Conservation (phyloP, 2,888 invertebrate genomes). For the Rhaphigaster nebulosa region DNA sequence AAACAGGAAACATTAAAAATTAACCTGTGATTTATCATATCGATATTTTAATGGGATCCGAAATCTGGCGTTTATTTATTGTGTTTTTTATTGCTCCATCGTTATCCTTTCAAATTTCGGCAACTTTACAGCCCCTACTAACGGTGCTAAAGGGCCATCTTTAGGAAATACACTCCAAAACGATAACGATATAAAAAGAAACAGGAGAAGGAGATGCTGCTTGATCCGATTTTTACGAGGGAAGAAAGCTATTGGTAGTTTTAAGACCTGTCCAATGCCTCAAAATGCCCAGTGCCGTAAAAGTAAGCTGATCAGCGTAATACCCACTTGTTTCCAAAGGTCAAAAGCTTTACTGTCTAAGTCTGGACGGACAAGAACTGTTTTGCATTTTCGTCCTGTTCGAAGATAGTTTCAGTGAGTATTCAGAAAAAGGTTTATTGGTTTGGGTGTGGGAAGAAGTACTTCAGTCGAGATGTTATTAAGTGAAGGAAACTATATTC, state of each 20-base stretch:
- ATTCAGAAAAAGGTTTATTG: background rate
- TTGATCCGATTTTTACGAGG: constrained; percentile 41
- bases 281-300: constrained; percentile 43
- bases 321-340: constrained; percentile 31
- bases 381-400: background rate
- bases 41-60: background rate
- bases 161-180: background rate
- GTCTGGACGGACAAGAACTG: background rate
- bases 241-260: constrained; percentile 37
- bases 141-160: background rate
- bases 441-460: background rate
- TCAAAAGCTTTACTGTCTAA: constrained; percentile 24
- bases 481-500: background rate
- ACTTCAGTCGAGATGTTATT: background rate
- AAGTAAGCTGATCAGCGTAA: constrained; percentile 45
- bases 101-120: constrained; percentile 19
- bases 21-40: background rate
- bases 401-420: background rate
- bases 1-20: background rate
- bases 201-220: background rate
- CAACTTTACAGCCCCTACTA: background rate
- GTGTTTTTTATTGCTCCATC: background rate
- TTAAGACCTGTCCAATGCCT: constrained; percentile 39
- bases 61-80: background rate
- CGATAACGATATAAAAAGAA: constrained; percentile 5